Conservation (phyloP, 2,888 invertebrate genomes). For the Chrysina gloriosa region DNA sequence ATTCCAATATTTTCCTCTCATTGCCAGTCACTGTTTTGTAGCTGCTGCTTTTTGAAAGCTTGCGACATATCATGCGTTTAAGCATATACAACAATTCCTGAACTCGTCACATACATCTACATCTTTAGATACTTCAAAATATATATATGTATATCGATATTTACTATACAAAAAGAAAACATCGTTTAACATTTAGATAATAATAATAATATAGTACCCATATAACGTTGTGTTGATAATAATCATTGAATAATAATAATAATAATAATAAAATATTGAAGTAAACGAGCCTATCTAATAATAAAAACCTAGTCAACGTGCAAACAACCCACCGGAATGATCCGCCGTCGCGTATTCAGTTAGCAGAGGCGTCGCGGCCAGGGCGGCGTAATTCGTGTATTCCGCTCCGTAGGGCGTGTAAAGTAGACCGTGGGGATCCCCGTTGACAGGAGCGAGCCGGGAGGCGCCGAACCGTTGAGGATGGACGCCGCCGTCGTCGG, state of each 20-base stretch:
- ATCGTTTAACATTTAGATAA: conserved; percentile 23
- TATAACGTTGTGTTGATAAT: conserved; percentile 18
- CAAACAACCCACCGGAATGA: conserved; percentile 96
- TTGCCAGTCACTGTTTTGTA: background rate
- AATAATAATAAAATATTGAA: conserved; percentile 22
- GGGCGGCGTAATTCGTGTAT: conserved; percentile 90
- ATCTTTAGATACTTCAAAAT: background rate
- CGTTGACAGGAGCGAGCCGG: conserved; percentile 74
- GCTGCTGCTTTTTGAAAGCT: background rate
- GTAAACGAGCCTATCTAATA: conserved; percentile 23
- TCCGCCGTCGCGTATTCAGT: conserved; percentile 87
- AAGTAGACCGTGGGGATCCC: conserved; percentile 86
- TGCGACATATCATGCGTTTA: background rate
- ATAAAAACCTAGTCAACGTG: conserved; percentile 70
- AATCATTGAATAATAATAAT: conserved; percentile 26
- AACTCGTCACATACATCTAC: background rate
- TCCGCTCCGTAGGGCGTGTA: conserved; percentile 86
- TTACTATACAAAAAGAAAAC: conserved; percentile 24
- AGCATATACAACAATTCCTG: background rate
- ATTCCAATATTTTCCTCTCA: background rate
- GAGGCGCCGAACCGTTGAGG: conserved; percentile 72
- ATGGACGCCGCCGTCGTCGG: conserved; percentile 80
- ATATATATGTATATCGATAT: background rate
- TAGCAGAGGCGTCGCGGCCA: conserved; percentile 83
- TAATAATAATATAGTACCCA: conserved; percentile 30